Evolutionary conservation across 2,888 invertebrate genomes (phyloP).

Genomic region (Oxycera nigricornis): DNA sequence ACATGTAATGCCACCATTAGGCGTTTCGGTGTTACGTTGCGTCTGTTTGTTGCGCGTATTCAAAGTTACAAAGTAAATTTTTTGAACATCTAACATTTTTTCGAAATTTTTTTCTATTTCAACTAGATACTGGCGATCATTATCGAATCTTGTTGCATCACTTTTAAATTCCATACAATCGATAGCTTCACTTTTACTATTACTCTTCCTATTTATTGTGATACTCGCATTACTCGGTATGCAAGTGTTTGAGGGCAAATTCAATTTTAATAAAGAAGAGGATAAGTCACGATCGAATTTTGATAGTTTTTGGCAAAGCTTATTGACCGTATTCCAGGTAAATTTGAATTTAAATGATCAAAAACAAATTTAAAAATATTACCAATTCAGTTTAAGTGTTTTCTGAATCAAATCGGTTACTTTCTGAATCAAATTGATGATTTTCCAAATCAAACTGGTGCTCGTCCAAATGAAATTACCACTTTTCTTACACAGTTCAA

Average conservation of each 20-base stretch:
- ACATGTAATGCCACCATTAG: conserved; percentile 94
- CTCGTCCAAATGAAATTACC: no score
- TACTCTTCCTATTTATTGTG: conserved; percentile 99
- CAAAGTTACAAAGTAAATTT: conserved; percentile 96
- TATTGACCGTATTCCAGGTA: conserved; percentile 99
- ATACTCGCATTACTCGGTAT: conserved; percentile 99
- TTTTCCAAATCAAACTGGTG: no score
- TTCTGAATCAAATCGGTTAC: no score
- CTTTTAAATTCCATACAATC: conserved; percentile 98
- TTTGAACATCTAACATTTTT: neutral
- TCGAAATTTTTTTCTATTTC: neutral
- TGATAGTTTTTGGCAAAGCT: conserved; percentile 97
- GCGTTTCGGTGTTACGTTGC: conserved; percentile 97
- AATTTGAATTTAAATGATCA: conserved; percentile 46
- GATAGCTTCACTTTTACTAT: conserved; percentile 94
- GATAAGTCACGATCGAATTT: conserved; percentile 97
- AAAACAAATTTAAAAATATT: no score
- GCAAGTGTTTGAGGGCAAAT: conserved; percentile 99
- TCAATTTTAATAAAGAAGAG: conserved; percentile 85
- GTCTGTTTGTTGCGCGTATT: conserved; percentile 96
- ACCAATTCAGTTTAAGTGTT: no score
- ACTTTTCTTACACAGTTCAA: no score
- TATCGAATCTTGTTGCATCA: conserved; percentile 97
- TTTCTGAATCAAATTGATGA: no score
- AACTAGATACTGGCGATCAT: conserved; percentile 95